Percentiles rank a stretch among this genome's conserved stretches.
Evolutionary conservation across 2,888 invertebrate species (phyloP).

Genomic region (Furcula furcula): DNA sequence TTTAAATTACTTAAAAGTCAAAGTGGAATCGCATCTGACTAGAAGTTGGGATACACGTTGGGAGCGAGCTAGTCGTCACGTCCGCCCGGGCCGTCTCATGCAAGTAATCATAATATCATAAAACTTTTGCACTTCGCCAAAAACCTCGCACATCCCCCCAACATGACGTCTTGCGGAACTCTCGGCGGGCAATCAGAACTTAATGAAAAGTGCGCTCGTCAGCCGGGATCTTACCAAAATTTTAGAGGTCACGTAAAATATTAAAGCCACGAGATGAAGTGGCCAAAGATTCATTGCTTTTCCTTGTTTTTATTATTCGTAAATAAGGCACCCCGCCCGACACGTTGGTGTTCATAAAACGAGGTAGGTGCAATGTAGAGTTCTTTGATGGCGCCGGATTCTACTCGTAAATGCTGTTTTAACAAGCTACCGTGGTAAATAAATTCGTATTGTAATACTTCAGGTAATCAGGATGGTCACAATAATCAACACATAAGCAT

Average conservation of each 20-base stretch:
- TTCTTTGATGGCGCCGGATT: slow-evolving; percentile 47
- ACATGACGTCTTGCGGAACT: slow-evolving; percentile 61
- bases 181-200: slow-evolving; percentile 74
- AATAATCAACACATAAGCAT: too few species aligned
- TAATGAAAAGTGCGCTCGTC: slow-evolving; percentile 78
- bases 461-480: too few species aligned
- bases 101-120: slow-evolving; percentile 78
- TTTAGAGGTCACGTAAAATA: slow-evolving; percentile 82
- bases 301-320: slow-evolving; percentile 81
- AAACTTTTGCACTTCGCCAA: slow-evolving; percentile 78
- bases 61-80: slow-evolving; percentile 44
- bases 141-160: slow-evolving; percentile 61
- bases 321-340: slow-evolving; percentile 64
- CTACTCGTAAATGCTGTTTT: slow-evolving; percentile 66
- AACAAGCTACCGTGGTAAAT: slow-evolving; percentile 48
- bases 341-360: slow-evolving; percentile 71
- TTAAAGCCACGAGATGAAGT: slow-evolving; percentile 79
- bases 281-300: slow-evolving; percentile 79
- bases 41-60: slow-evolving; percentile 19
- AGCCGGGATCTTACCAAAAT: slow-evolving; percentile 62
- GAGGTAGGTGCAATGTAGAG: slow-evolving; percentile 65
- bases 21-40: slow-evolving; percentile 34
- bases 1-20: slow-evolving; percentile 15
- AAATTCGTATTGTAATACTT: too few species aligned
- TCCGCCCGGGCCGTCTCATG: slow-evolving; percentile 56